Conservation (phyloP, 2,888 invertebrate genomes). For the Macaria liturata region DNA sequence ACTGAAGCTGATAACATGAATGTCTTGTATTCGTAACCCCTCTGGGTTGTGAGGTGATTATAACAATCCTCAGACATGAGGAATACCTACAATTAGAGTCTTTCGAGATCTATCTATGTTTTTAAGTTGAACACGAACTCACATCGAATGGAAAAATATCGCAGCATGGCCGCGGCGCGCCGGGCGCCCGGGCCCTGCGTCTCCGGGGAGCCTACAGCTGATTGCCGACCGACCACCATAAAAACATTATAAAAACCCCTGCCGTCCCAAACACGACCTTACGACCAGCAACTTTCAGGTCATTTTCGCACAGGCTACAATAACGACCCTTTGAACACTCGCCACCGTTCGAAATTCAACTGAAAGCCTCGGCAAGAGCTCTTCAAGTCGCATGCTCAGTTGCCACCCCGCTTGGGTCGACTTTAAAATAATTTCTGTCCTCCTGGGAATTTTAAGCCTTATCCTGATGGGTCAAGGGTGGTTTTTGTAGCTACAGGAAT, state of each 20-base stretch:
- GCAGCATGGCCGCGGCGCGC: slow-evolving; percentile 44
- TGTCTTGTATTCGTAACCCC: no score
- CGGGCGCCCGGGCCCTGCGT: slow-evolving; percentile 61
- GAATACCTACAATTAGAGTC: no score
- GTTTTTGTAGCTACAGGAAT: slow-evolving; percentile 35
- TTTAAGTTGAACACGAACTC: slow-evolving; percentile 29
- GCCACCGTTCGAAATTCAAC: slow-evolving; percentile 54
- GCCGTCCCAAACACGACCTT: slow-evolving; percentile 43
- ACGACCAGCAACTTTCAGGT: slow-evolving; percentile 29
- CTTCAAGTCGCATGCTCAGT: slow-evolving; percentile 52
- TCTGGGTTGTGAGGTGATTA: no score
- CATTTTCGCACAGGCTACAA: slow-evolving; percentile 40
- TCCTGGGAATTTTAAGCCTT: slow-evolving; percentile 41
- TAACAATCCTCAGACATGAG: no score
- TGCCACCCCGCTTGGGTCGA: slow-evolving; percentile 57
- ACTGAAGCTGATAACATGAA: no score
- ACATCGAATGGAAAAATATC: slow-evolving; percentile 29
- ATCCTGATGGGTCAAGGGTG: slow-evolving; percentile 33
- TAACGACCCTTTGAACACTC: slow-evolving; percentile 58
- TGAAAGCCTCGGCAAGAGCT: slow-evolving; percentile 42
- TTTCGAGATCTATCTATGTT: background rate
- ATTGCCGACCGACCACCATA: slow-evolving; percentile 75
- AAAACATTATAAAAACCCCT: slow-evolving; percentile 57
- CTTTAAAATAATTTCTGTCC: slow-evolving; percentile 53
- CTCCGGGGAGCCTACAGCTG: slow-evolving; percentile 77